These are phyloP conservation scores for Wiebesia pumilae DNA, from an alignment of 1,140 invertebrate genomes.

Conservation along the genomic window DNA sequence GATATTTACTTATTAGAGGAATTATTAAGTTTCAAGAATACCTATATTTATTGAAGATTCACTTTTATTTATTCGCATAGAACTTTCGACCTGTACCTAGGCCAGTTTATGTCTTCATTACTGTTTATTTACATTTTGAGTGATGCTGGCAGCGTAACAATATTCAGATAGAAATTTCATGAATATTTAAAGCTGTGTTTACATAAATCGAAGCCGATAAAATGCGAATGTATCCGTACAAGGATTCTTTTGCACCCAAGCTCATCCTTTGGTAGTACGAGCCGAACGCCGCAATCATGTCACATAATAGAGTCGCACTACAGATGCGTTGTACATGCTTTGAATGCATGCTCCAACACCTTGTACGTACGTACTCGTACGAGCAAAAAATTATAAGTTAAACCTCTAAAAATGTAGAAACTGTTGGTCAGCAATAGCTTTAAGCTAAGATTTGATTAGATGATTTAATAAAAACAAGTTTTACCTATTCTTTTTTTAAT, in stretches of 20 bases:
- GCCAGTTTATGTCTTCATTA: neutral
- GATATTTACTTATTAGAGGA: too few relatives aligned
- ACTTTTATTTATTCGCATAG: neutral
- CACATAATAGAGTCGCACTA: neutral
- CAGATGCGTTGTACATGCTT: neutral
- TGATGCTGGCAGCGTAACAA: neutral
- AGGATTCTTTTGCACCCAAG: neutral
- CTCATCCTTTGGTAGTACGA: neutral
- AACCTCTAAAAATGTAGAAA: neutral
- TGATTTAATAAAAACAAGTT: conserved; percentile 5
- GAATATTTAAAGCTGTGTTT: neutral
- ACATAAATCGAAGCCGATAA: neutral
- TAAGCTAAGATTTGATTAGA: neutral
- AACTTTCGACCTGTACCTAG: neutral
- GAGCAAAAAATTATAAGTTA: conserved; percentile 10
- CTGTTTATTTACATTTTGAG: neutral
- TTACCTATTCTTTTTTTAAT: neutral
- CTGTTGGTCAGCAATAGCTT: neutral
- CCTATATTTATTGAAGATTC: neutral
- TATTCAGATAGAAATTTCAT: neutral
- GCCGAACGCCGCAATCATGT: neutral
- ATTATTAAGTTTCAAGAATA: neutral
- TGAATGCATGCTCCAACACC: neutral
- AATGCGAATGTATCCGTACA: neutral
- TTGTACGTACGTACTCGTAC: neutral